Conservation (phyloP, 1,140 invertebrate genomes). For the Chelonus insularis region DNA sequence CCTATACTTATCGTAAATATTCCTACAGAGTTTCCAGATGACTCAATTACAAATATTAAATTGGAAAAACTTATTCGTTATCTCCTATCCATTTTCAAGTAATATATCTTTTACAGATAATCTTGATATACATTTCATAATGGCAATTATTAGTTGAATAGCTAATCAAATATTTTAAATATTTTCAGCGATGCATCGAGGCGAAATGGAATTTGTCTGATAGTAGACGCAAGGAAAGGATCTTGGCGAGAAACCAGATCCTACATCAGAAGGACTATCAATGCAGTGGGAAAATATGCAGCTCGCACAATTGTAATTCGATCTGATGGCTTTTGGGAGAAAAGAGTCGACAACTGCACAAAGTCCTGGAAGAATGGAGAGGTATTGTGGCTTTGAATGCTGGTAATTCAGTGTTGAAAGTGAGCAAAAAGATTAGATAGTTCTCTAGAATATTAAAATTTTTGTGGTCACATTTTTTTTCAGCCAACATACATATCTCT, state of each 20-base stretch:
- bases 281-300: slow-evolving; percentile 59
- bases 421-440: no score
- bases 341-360: slow-evolving; percentile 71
- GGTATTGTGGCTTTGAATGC: slow-evolving; percentile 49
- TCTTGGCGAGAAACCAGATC: slow-evolving; percentile 67
- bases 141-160: slow-evolving; percentile 8
- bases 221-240: slow-evolving; percentile 68
- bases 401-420: background rate
- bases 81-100: slow-evolving; percentile 67
- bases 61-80: slow-evolving; percentile 65
- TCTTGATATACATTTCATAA: background rate
- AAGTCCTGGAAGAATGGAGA: slow-evolving; percentile 67
- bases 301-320: slow-evolving; percentile 66
- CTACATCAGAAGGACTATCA: slow-evolving; percentile 64
- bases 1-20: slow-evolving; percentile 67
- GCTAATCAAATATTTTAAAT: no score
- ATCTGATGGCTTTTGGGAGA: slow-evolving; percentile 76
- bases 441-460: background rate
- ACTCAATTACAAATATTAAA: slow-evolving; percentile 56
- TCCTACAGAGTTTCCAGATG: slow-evolving; percentile 59
- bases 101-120: slow-evolving; percentile 32
- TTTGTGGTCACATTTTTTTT: slow-evolving; percentile 35
- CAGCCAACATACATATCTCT: slow-evolving; percentile 69
- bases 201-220: slow-evolving; percentile 63
- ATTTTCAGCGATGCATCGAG: slow-evolving; percentile 57